Evolutionary conservation across 2,888 invertebrate genomes (phyloP), one percentile per base, ranked within the genome.

Genomic region (Hylaea fasciaria): DNA sequence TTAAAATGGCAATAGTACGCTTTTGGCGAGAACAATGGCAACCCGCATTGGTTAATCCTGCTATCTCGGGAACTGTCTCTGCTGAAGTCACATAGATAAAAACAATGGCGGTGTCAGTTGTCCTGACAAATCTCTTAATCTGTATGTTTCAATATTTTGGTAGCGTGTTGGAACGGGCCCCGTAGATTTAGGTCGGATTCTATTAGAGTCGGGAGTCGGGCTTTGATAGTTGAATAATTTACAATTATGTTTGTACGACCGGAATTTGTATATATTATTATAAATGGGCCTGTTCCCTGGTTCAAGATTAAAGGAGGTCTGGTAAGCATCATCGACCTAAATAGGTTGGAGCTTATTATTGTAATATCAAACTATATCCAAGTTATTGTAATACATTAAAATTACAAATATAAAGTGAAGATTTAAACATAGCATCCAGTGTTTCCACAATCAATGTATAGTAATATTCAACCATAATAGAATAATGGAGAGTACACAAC

Each of bases 61-160:
- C 73, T 76, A 80, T 81, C 77, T 59, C 64, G 60, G 64, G 67
- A 73, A 77, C 74, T 69, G 77, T 69, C 65, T 57, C 66, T 57
- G 59, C 68, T 69, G 70, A 68, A 75, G 72, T 69, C 72, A 67
- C 68, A 72, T 68, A 65, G 65, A 67, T 74, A 71, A 77, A 78
- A 77, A 85, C 84, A 84, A 83, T 83, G 72, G 76, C 67, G 62
- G 66, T 68, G 78, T 72, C 78, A 70, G 65, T 73, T 78, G 77
- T 78, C 76, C 72, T 67, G 59, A 65, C 64, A 71, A 72, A 77
- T 76, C 74, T 66, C 51, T 56, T 50, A 52, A 64, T 60, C 61
- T 43, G 39, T 22, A 49, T 61, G 58, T 60, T 65, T 45, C 56
- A 49, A 57, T 62, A 56, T 61, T 61, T 56, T 55, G 50, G 49